phyloP scores from a whole-genome alignment of 2,888 invertebrate genomes.

The Ectemnius lituratus region DNA sequence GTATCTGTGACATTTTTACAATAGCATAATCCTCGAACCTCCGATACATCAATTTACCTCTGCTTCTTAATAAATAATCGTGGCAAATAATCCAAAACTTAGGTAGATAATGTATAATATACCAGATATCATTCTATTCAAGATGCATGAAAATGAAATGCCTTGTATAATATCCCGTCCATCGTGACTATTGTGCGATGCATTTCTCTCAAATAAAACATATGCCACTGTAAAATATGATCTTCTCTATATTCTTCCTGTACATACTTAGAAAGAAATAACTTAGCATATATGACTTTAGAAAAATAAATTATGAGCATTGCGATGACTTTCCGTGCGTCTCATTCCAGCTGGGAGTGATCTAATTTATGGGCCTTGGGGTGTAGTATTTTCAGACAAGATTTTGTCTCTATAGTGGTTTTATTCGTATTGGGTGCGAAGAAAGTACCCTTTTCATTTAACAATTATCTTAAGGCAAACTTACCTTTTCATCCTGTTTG shows the following conservation, averaged over 20 bases:
- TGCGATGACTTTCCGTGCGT: constrained; percentile 38
- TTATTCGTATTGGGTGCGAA: constrained; percentile 52
- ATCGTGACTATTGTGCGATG: no score
- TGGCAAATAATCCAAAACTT: not conserved
- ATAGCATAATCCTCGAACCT: constrained; percentile 16
- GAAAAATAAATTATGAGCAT: constrained; percentile 33
- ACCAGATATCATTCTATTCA: not conserved
- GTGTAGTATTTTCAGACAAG: constrained; percentile 52
- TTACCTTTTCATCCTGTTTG: constrained; percentile 8
- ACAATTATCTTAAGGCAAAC: constrained; percentile 19
- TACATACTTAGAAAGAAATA: constrained; percentile 4
- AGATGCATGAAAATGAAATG: no score
- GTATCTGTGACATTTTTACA: constrained; percentile 82
- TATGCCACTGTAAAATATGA: no score
- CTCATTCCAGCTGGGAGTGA: constrained; percentile 22
- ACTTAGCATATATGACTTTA: constrained; percentile 27
- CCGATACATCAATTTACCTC: constrained; percentile 12
- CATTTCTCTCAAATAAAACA: no score
- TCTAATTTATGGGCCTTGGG: constrained; percentile 51
- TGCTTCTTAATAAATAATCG: constrained; percentile 14
- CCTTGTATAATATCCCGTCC: no score
- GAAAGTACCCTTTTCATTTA: constrained; percentile 44
- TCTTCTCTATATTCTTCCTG: no score
- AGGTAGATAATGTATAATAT: not conserved
- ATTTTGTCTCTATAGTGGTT: constrained; percentile 57